Conservation (phyloP, 2,113 vertebrate genomes). For the Salvelinus namaycush region DNA sequence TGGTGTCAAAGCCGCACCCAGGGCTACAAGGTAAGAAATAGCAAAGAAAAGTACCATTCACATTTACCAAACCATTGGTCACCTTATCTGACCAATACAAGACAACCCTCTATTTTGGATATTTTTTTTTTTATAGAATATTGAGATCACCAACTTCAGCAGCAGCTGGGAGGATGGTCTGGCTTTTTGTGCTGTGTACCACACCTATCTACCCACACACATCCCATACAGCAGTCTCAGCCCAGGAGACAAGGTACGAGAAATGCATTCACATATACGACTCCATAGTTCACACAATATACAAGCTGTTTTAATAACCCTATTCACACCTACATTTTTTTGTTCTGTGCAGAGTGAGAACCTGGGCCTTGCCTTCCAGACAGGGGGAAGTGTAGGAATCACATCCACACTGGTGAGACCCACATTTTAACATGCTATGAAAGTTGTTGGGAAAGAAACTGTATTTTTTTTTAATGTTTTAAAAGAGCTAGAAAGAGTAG, state of each 20-base stretch:
- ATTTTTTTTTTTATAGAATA: constrained; percentile 60
- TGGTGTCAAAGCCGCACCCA: constrained; percentile 73
- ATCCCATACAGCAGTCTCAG: constrained; percentile 65
- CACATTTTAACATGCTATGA: background rate
- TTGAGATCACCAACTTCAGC: constrained; percentile 79
- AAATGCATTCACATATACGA: background rate
- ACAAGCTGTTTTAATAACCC: too few relatives aligned
- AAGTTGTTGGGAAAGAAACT: too few relatives aligned
- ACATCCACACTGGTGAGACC: constrained; percentile 62
- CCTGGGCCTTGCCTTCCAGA: constrained; percentile 67
- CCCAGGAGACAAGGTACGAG: constrained; percentile 61
- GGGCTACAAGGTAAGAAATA: constrained; percentile 67
- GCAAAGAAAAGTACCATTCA: too few relatives aligned
- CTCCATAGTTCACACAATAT: too few relatives aligned
- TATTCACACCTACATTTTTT: too few relatives aligned
- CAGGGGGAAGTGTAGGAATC: constrained; percentile 64
- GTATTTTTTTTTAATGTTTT: too few relatives aligned
- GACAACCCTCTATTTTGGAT: background rate
- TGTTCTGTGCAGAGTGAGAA: constrained; percentile 58
- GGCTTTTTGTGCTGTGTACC: constrained; percentile 74
- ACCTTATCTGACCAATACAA: background rate
- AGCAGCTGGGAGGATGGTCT: constrained; percentile 77
- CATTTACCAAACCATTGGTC: too few relatives aligned
- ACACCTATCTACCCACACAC: constrained; percentile 67
- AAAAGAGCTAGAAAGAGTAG: too few relatives aligned